Evolutionary conservation across 2,113 vertebrate species (phyloP).

Genomic region (Corythoichthys haematopterus): DNA sequence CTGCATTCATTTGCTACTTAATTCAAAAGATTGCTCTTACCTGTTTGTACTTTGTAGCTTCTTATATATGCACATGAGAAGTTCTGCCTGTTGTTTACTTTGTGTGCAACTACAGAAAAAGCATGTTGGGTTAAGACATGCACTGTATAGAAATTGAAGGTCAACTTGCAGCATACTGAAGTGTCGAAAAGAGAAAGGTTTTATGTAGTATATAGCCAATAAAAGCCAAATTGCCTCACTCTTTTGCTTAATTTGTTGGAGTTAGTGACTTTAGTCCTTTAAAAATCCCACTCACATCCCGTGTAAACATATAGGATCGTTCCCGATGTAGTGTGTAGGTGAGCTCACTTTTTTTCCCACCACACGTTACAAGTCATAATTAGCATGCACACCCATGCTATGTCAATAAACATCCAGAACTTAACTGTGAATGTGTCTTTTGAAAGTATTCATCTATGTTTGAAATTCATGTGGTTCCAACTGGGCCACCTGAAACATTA

Average conservation of each 20-base stretch:
- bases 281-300: conserved; percentile 1
- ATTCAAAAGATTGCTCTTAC: conserved; percentile 31
- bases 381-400: conserved; percentile 20
- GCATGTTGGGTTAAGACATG: conserved; percentile 31
- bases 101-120: conserved; percentile 39
- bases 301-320: neutral
- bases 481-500: conserved; percentile 29
- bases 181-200: neutral
- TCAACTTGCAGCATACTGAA: neutral
- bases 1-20: conserved; percentile 42
- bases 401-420: too few relatives aligned
- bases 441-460: conserved; percentile 37
- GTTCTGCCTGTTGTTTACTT: conserved; percentile 29
- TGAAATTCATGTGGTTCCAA: conserved; percentile 20
- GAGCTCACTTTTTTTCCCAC: neutral
- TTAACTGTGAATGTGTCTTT: conserved; percentile 59
- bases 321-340: neutral
- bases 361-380: conserved; percentile 24
- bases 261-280: neutral
- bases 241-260: conserved; percentile 1
- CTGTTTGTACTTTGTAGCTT: conserved; percentile 49
- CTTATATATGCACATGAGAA: conserved; percentile 41
- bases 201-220: conserved; percentile 18
- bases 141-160: conserved; percentile 45
- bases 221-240: conserved; percentile 22